Base-by-base conservation (phyloP, 2,888 invertebrate genomes). In the Habroteleia sp. region DNA sequence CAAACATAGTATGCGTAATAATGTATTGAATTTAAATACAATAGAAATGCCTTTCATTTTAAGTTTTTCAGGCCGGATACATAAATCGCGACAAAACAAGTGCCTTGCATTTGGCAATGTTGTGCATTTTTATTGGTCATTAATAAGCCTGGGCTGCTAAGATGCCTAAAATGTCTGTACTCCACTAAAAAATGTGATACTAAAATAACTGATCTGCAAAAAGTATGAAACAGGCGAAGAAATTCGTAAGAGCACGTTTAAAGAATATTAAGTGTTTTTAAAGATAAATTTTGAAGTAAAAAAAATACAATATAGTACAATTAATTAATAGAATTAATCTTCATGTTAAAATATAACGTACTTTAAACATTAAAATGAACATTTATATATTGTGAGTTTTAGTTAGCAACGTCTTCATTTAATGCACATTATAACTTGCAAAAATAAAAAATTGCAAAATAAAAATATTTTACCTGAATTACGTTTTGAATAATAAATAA, bases 111-210 rank as follows among this genome's bases (percentile, higher is more conserved):
- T 48, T 42, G 66, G 56, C 39, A 50, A 50, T 48, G 56, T 29
- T 31, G 39, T 41, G 66, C 56, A 66, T 66, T 66, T 66, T 56
- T 66, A 66, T 66, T 66, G 56, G 48, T 56, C 66, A 56, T 66
- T 66, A 66, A 66, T 48, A 56, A 66, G 44, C 23, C 33, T 10
- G 39, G 8, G 13, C 42, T 52, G 29, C 52, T 27, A 63, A 63
- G 41, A 37, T 48, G 48, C 50, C 50, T 52, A 35, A 52, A 52
- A 52, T 54, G 54, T 42, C 33, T 42, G 42, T 27, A 33, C 52
- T 33, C 8, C 42, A 27, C 23, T 44, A 52, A 65, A 35, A 65
- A 54, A 52, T 65, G 54, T 27, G 52, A 42, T 37, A 54, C 52
- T 54, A 37, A 65, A 65, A 54, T 54, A 65, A 52, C 54, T 54